phyloP scores from a whole-genome alignment of 2,113 vertebrate genomes.

The Marcusenius ussheri region DNA sequence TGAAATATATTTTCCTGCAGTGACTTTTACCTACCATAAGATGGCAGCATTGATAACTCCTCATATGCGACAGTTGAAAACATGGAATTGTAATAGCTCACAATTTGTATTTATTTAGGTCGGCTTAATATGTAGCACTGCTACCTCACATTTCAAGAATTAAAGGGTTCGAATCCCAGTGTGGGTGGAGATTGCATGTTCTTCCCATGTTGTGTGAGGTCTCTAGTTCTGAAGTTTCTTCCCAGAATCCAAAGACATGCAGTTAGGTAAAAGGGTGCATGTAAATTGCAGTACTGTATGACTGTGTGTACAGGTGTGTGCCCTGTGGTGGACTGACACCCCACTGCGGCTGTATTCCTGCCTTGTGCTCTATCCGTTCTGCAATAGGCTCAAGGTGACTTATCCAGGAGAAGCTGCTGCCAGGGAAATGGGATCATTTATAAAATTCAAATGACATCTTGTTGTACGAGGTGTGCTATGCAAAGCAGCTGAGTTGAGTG shows the following conservation, averaged over 20 bases:
- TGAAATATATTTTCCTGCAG: slow-evolving; percentile 30
- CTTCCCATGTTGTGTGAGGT: not conserved
- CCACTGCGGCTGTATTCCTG: not conserved
- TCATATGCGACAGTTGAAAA: not conserved
- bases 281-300: not conserved
- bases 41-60: slow-evolving; percentile 60
- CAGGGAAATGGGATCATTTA: not conserved
- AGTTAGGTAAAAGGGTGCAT: not conserved
- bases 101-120: not conserved
- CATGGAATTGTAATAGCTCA: not conserved
- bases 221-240: not conserved
- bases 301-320: not conserved
- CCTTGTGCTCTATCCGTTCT: not conserved
- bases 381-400: not conserved
- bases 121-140: not conserved
- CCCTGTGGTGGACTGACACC: not conserved
- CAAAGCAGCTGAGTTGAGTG: not conserved
- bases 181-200: not conserved
- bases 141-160: not conserved
- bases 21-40: slow-evolving; percentile 55
- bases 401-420: not conserved
- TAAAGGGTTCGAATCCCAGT: not conserved
- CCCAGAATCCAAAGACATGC: not conserved
- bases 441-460: not conserved
- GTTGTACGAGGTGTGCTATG: not conserved